Evolutionary conservation across 2,113 vertebrate species (phyloP), one percentile per base, ranked within the genome.

Genomic region (Catharus minimus): DNA sequence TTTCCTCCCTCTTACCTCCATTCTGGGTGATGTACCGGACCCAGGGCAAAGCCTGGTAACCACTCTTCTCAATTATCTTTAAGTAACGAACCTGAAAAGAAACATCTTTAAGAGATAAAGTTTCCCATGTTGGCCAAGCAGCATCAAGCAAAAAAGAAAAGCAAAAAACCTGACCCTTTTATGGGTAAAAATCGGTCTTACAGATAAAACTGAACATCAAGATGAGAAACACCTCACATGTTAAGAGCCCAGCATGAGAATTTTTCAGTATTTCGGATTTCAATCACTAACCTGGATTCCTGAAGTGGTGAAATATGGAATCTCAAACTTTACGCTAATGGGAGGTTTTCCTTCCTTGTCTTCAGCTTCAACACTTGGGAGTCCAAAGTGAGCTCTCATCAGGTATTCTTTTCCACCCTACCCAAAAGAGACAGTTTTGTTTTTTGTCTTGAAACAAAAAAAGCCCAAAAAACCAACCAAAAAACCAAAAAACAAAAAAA

Each of bases 11-110:
- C 89, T 93, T 91, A 99, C 99, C 99, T 98, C 99, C 99, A 0
- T 99, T 99, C 95, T 99, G 99, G 55, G 99, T 99, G 94, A 99
- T 99, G 86, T 99, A 99, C 16, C 99, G 97, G 36, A 99, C 99
- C 99, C 99, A 99, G 0, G 98, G 98, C 49, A 98, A 80, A 5
- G 98, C 98, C 89, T 98, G 98, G 41, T 98, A 99, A 11, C 99
- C 99, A 10, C 99, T 99, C 97, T 99, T 99, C 98, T 99, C 99
- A 28, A 99, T 99, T 93, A 99, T 99, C 97, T 99, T 99, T 88
- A 99, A 95, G 94, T 99, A 99, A 41, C 99, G 99, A 89, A 99
- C 99, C 98, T 98, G 71, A 22, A 91, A 83, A 21, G 36, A 52
- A 81, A 92, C 30, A 52, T 8, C 18, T 1, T 15, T 26, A 8